Conservation (phyloP, 2,113 vertebrate genomes). For the Hucho hucho region DNA sequence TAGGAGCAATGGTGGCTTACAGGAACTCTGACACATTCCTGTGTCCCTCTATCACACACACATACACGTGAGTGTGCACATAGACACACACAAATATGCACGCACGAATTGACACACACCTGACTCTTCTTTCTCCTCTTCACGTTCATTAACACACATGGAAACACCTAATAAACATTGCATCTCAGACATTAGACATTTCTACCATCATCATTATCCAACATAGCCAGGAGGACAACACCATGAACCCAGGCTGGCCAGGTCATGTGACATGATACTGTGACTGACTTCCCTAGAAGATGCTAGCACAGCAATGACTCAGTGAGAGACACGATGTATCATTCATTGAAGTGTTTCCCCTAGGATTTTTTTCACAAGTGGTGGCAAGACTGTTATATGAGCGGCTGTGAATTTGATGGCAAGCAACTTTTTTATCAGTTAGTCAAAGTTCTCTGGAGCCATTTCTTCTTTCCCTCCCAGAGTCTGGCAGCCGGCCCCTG, state of each 20-base stretch:
- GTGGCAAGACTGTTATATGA: conserved; percentile 21
- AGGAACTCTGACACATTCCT: conserved; percentile 78
- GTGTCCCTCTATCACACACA: conserved; percentile 54
- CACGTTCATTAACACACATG: conserved; percentile 1
- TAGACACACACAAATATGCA: too few species aligned
- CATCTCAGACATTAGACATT: neutral
- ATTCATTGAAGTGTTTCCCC: neutral
- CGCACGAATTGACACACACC: too few species aligned
- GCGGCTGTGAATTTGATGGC: conserved; percentile 43
- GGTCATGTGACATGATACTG: conserved; percentile 4
- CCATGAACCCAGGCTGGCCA: too few species aligned
- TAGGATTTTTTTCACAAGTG: conserved; percentile 15
- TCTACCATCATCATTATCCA: conserved; percentile 18
- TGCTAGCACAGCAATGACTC: conserved; percentile 20
- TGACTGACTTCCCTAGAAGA: conserved; percentile 32
- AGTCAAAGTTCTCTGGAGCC: conserved; percentile 30
- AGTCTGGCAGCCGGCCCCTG: conserved; percentile 42
- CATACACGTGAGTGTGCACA: too few species aligned
- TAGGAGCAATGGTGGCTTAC: conserved; percentile 68
- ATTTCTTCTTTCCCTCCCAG: conserved; percentile 47
- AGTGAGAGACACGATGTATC: conserved; percentile 32
- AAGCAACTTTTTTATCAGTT: conserved; percentile 44
- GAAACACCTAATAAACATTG: neutral
- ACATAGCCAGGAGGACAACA: conserved; percentile 8
- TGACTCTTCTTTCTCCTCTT: too few species aligned